Evolutionary conservation across 2,888 invertebrate genomes (phyloP), one percentile per base, ranked within the genome.

Genomic region (Lithophane semibrunnea): DNA sequence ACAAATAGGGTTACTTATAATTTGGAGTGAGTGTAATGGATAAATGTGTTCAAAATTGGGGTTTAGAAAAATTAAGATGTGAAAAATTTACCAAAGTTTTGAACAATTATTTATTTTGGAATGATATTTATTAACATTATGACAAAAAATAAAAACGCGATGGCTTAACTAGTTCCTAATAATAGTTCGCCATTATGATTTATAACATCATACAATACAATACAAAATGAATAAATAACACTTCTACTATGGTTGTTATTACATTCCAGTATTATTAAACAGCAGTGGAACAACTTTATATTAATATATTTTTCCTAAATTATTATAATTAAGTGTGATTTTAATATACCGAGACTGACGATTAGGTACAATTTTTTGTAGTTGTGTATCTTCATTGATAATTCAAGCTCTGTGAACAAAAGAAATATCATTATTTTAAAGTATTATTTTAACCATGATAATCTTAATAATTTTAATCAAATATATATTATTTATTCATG

Each of bases 321-420:
- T 88, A 86, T 87, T 86, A 83, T 88, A 83, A 81, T 83, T 76
- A 83, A 83, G 81, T 87, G 83, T 86, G 84, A 87, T 86, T 82
- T 83, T 84, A 73, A 76, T 77, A 85, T 76, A 82, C 75, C 81
- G 61, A 85, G 85, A 82, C 86, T 87, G 87, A 87, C 65, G 58
- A 83, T 84, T 84, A 88, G 85, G 79, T 87, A 82, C 86, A 87
- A 72, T 79, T 83, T 82, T 77, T 83, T 76, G 75, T 87, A 91
- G 89, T 92, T 79, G 64, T 71, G 84, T 80, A 87, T 77, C 84
- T 80, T 76, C 75, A 75, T 44, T 75, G 76, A 85, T 79, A 82
- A 86, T 92, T 95, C 91, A 96, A 83, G 95, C 95, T 88, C 96
- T 96, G 95, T 90, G 84, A 92, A 93, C 90, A 93, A 93, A 90